A percentile compares a stretch with the other conserved stretches of the same genome.
These are phyloP conservation scores for Notolabrus celidotus DNA, from an alignment of 2,797 vertebrate genomes.

Conservation along the genomic window DNA sequence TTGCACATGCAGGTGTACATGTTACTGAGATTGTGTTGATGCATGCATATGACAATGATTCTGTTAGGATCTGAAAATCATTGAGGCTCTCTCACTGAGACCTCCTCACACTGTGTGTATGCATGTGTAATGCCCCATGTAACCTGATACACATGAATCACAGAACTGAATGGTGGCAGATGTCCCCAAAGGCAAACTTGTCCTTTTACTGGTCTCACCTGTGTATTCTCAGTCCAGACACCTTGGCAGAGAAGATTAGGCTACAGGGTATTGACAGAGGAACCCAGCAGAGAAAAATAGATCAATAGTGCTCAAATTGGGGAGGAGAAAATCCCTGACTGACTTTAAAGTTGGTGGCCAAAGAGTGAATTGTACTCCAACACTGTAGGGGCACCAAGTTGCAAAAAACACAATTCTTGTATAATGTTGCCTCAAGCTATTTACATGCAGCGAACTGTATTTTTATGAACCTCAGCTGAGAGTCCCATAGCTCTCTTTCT, in stretches of 20 bases:
- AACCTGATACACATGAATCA: background rate
- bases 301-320: too few species aligned
- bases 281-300: background rate
- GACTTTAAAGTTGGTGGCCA: too few species aligned
- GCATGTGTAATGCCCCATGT: background rate
- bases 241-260: background rate
- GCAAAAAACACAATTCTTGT: too few species aligned
- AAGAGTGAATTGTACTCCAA: background rate
- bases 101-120: conserved; percentile 17
- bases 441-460: conserved; percentile 19
- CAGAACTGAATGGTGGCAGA: background rate
- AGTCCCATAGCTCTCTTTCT: conserved; percentile 35
- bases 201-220: background rate
- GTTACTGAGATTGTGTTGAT: conserved; percentile 9
- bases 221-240: background rate
- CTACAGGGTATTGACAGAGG: background rate
- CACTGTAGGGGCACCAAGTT: too few species aligned
- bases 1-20: background rate
- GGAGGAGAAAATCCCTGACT: too few species aligned
- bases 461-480: conserved; percentile 24
- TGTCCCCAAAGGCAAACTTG: background rate
- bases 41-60: conserved; percentile 22
- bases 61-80: conserved; percentile 20
- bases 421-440: conserved; percentile 24
- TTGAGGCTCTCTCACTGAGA: conserved; percentile 19